phyloP scores from a whole-genome alignment of 2,888 invertebrate genomes.

The Phytoseiulus persimilis region DNA sequence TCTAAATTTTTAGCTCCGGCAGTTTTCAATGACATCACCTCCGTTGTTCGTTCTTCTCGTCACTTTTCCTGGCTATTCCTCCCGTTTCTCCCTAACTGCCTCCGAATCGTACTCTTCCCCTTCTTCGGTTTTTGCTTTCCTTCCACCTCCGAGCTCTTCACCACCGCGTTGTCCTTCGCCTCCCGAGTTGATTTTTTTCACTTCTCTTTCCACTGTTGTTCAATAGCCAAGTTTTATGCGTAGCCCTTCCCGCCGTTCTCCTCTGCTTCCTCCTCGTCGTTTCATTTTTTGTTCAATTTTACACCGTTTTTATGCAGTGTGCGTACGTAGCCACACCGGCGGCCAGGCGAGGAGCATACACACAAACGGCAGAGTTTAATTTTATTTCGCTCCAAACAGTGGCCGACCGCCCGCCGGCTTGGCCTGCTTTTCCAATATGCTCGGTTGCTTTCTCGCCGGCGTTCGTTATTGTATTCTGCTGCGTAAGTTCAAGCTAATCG shows the following conservation, averaged over 20 bases:
- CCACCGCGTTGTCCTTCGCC: neutral
- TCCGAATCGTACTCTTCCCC: neutral
- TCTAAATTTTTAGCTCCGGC: neutral
- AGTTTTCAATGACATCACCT: neutral
- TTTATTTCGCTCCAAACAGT: neutral
- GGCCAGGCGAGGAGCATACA: neutral
- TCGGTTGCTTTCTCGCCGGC: neutral
- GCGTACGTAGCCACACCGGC: neutral
- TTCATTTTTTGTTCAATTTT: neutral
- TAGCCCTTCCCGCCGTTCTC: neutral
- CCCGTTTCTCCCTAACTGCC: neutral
- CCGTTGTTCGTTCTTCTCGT: neutral
- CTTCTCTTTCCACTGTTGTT: neutral
- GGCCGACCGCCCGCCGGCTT: neutral
- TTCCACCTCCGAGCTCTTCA: neutral
- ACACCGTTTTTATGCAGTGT: neutral
- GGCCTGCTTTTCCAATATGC: neutral
- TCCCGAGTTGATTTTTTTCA: neutral
- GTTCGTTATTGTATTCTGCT: neutral
- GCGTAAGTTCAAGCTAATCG: neutral
- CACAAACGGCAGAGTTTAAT: slow-evolving; percentile 5
- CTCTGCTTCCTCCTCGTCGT: neutral
- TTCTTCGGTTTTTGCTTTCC: neutral
- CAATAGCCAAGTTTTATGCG: neutral
- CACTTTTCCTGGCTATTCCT: too few species aligned